These are phyloP conservation scores for Limnephilus rhombicus DNA, from an alignment of 2,888 invertebrate species.

Conservation along the genomic window DNA sequence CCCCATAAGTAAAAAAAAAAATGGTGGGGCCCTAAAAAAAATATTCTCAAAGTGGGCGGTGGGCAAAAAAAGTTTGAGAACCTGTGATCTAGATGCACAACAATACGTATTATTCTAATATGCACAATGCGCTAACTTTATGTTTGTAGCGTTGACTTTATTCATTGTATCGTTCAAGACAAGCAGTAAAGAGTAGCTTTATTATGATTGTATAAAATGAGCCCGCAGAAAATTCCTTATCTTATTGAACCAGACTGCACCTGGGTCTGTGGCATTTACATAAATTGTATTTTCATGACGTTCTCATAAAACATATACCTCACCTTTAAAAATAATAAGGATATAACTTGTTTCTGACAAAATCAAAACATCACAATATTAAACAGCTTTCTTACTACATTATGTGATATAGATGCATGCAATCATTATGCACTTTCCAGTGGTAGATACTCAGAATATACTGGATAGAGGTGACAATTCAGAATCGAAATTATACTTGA, in stretches of 20 bases:
- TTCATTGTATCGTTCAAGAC: background rate
- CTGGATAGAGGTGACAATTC: background rate
- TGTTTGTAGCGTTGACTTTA: background rate
- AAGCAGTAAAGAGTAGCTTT: background rate
- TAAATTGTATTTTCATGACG: background rate
- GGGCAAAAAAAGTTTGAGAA: too few species aligned
- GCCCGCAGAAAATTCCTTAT: background rate
- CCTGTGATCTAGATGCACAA: background rate
- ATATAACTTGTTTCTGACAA: background rate
- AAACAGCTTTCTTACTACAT: background rate
- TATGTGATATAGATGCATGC: background rate
- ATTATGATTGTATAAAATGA: background rate
- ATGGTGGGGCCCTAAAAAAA: too few species aligned
- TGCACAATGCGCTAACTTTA: too few species aligned
- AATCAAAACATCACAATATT: background rate
- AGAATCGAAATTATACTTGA: too few species aligned
- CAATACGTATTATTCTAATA: background rate
- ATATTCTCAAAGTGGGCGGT: too few species aligned
- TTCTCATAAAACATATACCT: background rate
- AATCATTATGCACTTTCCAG: background rate
- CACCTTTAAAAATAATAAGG: background rate
- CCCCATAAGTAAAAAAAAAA: too few species aligned
- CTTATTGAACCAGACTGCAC: constrained; percentile 9
- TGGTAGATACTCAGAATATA: background rate
- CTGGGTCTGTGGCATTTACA: constrained; percentile 14